phyloP scores from a whole-genome alignment of 2,113 vertebrate genomes.

The Hemiscyllium ocellatum region DNA sequence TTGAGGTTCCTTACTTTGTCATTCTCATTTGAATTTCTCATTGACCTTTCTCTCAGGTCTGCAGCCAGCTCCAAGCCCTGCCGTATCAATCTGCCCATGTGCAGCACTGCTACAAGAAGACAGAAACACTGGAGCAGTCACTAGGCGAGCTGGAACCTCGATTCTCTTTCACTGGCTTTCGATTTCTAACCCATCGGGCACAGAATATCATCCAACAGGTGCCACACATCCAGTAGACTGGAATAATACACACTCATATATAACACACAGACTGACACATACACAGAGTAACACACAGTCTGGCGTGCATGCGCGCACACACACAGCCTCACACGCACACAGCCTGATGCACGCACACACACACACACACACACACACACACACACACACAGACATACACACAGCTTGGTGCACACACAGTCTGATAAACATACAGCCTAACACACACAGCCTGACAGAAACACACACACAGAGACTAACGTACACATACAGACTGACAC shows the following conservation, averaged over 20 bases:
- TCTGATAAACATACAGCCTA: not conserved
- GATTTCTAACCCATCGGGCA: conserved; percentile 45
- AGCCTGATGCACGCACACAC: too few species aligned
- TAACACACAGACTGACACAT: too few species aligned
- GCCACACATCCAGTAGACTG: not conserved
- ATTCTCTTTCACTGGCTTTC: conserved; percentile 44
- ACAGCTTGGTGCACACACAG: not conserved
- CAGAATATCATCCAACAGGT: conserved; percentile 53
- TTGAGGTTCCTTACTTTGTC: not conserved
- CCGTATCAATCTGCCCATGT: conserved; percentile 44
- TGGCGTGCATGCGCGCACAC: not conserved
- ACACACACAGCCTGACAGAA: not conserved
- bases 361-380: not conserved
- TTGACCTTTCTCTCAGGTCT: not conserved
- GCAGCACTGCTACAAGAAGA: conserved; percentile 45
- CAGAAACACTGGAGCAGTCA: not conserved
- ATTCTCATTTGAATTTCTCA: not conserved
- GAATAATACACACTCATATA: not conserved
- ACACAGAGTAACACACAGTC: too few species aligned
- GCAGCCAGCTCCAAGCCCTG: conserved; percentile 42
- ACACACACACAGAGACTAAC: too few species aligned
- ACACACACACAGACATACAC: not conserved
- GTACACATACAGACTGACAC: too few species aligned
- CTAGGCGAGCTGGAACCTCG: conserved; percentile 40
- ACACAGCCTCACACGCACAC: not conserved